These are phyloP conservation scores for Todus mexicanus DNA, from an alignment of 2,797 vertebrate genomes.

Conservation along the genomic window DNA sequence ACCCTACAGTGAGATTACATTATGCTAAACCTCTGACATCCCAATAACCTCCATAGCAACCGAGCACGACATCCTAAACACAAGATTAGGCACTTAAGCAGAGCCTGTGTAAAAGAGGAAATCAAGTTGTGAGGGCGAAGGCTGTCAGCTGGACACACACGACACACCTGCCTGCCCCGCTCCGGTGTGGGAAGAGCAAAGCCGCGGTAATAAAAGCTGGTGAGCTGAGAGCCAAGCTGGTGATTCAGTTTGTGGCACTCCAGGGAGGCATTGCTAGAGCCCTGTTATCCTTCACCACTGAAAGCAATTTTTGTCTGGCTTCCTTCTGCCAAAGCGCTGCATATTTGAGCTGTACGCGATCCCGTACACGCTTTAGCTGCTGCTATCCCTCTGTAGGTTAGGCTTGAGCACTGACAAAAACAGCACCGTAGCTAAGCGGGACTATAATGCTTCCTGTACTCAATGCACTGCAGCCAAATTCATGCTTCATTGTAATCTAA, in stretches of 20 bases:
- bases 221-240: background rate
- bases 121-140: background rate
- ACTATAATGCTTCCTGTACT: constrained; percentile 48
- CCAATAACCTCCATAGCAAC: constrained; percentile 58
- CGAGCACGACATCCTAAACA: constrained; percentile 54
- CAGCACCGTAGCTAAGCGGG: constrained; percentile 34
- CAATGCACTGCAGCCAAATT: constrained; percentile 27
- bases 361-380: background rate
- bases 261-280: constrained; percentile 15
- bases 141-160: background rate
- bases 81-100: constrained; percentile 10
- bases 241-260: constrained; percentile 41
- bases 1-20: background rate
- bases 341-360: constrained; percentile 6
- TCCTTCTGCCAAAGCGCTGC: constrained; percentile 27
- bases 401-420: constrained; percentile 23
- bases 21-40: background rate
- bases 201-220: background rate
- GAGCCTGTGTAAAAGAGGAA: constrained; percentile 14
- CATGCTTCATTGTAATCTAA: constrained; percentile 42
- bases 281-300: constrained; percentile 16
- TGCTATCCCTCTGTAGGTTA: background rate
- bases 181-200: background rate
- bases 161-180: background rate
- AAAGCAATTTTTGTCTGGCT: constrained; percentile 32